These are phyloP conservation scores for Carpatolechia fugitivella DNA, from an alignment of 2,888 invertebrate genomes.

Conservation along the genomic window DNA sequence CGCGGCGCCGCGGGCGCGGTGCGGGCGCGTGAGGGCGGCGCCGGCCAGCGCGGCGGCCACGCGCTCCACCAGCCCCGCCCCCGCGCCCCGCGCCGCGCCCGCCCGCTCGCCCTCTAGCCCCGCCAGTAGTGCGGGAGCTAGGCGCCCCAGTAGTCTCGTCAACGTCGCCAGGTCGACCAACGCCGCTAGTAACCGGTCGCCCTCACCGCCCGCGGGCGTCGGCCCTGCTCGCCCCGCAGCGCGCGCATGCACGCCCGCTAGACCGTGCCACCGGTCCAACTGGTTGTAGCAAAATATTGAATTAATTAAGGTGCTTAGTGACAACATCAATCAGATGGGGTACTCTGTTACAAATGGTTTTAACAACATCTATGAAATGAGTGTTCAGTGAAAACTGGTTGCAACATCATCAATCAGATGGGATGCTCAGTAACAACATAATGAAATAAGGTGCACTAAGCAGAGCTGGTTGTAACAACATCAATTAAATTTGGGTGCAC, in stretches of 20 bases:
- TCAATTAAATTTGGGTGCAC: no score
- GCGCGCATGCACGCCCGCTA: constrained; percentile 68
- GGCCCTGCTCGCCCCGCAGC: constrained; percentile 43
- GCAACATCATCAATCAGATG: no score
- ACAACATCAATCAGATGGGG: no score
- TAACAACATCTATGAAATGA: no score
- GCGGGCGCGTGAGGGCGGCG: constrained; percentile 63
- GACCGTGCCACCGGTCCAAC: constrained; percentile 70
- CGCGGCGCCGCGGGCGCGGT: constrained; percentile 41
- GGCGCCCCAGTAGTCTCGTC: constrained; percentile 65
- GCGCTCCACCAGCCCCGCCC: constrained; percentile 59
- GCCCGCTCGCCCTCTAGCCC: constrained; percentile 30
- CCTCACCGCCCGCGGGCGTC: constrained; percentile 34
- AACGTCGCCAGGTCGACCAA: constrained; percentile 71
- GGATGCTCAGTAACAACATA: no score
- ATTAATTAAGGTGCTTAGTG: neutral
- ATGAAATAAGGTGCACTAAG: no score
- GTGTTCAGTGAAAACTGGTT: no score
- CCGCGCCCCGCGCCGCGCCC: constrained; percentile 35
- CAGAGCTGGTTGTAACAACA: no score
- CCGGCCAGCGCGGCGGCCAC: constrained; percentile 55
- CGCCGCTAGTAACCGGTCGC: constrained; percentile 65
- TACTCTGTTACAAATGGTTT: no score
- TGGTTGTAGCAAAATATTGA: constrained; percentile 24
- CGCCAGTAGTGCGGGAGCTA: constrained; percentile 61